Conservation (phyloP, 2,113 vertebrate species). For the Tachycineta bicolor region DNA sequence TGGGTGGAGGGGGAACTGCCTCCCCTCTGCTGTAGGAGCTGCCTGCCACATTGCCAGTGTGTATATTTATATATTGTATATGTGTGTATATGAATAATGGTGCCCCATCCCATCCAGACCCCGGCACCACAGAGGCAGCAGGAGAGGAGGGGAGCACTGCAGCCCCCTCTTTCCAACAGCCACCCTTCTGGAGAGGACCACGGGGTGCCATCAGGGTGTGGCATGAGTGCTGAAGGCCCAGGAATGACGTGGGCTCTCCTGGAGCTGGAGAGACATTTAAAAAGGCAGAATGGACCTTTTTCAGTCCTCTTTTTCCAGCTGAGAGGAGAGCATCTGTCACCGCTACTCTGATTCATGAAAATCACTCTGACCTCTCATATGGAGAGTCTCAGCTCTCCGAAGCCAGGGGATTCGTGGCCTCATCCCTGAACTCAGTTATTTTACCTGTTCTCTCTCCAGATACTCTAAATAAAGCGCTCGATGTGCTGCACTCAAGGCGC, state of each 20-base stretch:
- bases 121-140: fast-evolving
- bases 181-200: fast-evolving
- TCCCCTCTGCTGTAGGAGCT: not conserved
- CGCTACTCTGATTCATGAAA: not conserved
- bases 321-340: not conserved
- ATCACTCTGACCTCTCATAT: not conserved
- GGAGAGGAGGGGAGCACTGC: not conserved
- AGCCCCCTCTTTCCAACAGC: not conserved
- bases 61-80: not conserved
- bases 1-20: not conserved
- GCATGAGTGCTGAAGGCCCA: not conserved
- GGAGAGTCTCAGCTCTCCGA: not conserved
- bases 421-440: conserved; percentile 12
- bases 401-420: not conserved
- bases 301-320: not conserved
- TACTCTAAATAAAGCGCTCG: not conserved
- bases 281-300: not conserved
- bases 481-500: not conserved
- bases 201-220: not conserved
- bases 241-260: not conserved
- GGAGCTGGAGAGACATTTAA: not conserved
- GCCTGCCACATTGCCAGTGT: fast-evolving
- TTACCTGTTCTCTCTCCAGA: conserved; percentile 14
- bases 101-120: fast-evolving
- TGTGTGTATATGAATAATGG: fast-evolving